Conservation (phyloP, 2,797 vertebrate genomes). For the Platyrinchus mystaceus region DNA sequence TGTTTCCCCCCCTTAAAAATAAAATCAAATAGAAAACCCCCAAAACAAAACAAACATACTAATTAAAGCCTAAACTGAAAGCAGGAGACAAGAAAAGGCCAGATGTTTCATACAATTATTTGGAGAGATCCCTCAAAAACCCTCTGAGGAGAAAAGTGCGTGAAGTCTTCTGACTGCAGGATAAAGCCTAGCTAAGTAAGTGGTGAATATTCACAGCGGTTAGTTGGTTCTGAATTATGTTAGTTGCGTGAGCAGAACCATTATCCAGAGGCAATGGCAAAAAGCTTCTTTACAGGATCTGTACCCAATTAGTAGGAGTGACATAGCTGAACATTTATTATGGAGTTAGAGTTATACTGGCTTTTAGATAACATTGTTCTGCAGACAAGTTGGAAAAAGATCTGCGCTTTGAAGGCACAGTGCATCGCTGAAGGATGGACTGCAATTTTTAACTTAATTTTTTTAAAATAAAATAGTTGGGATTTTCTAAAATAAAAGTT, state of each 20-base stretch:
- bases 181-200: neutral
- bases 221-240: neutral
- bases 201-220: neutral
- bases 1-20: neutral
- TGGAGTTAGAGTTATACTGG: neutral
- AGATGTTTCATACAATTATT: neutral
- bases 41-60: neutral
- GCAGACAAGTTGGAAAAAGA: neutral
- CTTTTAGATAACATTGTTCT: neutral
- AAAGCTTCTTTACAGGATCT: neutral
- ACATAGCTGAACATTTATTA: neutral
- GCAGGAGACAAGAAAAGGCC: neutral
- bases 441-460: neutral
- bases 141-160: neutral
- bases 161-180: neutral
- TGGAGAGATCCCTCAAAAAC: neutral
- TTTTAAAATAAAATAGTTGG: neutral
- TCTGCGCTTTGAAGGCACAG: neutral
- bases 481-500: neutral
- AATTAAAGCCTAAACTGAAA: neutral
- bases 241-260: neutral
- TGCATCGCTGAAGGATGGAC: neutral
- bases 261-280: neutral
- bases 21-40: neutral
- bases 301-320: neutral